Conservation (phyloP, 1,140 invertebrate species). For the Drosophila guanche region DNA sequence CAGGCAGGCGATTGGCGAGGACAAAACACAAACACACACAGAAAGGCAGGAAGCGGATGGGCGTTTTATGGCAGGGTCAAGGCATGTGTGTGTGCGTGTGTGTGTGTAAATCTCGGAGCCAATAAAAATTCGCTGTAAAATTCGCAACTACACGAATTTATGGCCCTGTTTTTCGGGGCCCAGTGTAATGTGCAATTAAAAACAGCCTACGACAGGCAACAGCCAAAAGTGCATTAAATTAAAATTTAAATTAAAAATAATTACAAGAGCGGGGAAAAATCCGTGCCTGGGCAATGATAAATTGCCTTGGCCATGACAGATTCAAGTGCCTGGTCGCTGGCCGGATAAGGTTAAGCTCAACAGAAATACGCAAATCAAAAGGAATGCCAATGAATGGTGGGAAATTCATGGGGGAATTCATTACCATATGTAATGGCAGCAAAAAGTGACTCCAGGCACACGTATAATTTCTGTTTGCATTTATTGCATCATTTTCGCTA, state of each 20-base stretch:
- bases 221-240: constrained; percentile 75
- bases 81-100: constrained; percentile 23
- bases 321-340: constrained; percentile 29
- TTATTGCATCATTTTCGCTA: constrained; percentile 23
- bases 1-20: constrained; percentile 31
- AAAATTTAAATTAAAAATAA: constrained; percentile 56
- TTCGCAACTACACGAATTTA: constrained; percentile 75
- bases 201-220: constrained; percentile 23
- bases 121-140: constrained; percentile 77
- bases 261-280: not conserved
- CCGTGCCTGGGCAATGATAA: constrained; percentile 32
- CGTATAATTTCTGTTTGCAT: constrained; percentile 13
- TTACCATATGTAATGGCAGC: constrained; percentile 20
- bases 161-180: constrained; percentile 54
- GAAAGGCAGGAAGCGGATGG: not conserved
- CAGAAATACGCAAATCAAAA: too few species aligned
- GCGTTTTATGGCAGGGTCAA: constrained; percentile 19
- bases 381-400: constrained; percentile 8
- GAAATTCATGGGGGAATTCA: not conserved
- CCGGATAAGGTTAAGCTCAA: too few species aligned
- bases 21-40: constrained; percentile 22
- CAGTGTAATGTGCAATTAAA: constrained; percentile 71
- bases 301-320: constrained; percentile 33
- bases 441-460: not conserved
- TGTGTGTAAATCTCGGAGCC: constrained; percentile 26